Evolutionary conservation across 2,113 vertebrate species (phyloP), one percentile per base, ranked within the genome.

Genomic region (Cercocebus atys): DNA sequence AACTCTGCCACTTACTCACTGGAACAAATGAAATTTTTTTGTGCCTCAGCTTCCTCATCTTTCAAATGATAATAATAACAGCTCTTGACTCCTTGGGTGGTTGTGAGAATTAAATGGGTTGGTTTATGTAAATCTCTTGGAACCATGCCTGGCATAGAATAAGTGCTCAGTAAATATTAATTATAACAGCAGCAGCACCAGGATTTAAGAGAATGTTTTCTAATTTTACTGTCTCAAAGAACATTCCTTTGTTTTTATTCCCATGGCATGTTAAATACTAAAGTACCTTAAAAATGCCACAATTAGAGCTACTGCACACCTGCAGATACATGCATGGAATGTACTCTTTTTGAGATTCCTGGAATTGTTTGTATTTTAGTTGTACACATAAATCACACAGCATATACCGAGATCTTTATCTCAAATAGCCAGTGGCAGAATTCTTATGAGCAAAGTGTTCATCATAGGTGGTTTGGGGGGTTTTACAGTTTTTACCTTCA

Each of bases 311-410:
- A 20, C 47, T 50, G 17, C 76, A 14, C 91, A 38, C 97, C 79
- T 95, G 90, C 83, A 92, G 89, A 83, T 66, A 97, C 92, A 80
- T 50, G 82, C 43, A 16, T 72, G 87, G 79, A 95, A 97, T 96
- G 92, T 12, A 4, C 55, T 78, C 20, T 55, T 80, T 80, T 68
- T 32, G 79, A 79, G 80, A 93, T 97, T 93, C 95, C 93, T 93
- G 43, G 40, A 88, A 95, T 95, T 93, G 55, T 92, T 96, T 80
- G 35, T 84, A 35, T 95, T 95, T 91, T 80, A 88, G 27, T 78
- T 93, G 32, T 92, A 57, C 7, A 45, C 83, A 83, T 93, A 94
- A 95, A 96, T 90, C 80, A 92, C 55, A 25, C 3, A 18, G 13
- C 10, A 27, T 57, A 27, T 88, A 47, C 92, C 38, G 57, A 78